Evolutionary conservation across 2,888 invertebrate species (phyloP), one percentile per base, ranked within the genome.

Genomic region (Maniola hyperantus): DNA sequence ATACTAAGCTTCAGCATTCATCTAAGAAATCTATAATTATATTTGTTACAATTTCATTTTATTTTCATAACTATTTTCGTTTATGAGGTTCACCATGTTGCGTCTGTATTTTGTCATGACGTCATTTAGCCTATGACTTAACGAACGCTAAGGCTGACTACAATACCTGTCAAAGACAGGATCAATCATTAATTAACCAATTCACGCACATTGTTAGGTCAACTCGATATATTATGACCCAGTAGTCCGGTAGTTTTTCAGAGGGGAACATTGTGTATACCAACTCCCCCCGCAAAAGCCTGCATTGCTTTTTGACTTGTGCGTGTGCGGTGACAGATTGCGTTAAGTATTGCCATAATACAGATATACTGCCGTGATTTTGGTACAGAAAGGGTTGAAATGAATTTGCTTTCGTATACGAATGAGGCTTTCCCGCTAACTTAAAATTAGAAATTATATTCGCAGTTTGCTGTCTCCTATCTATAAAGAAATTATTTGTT

Each of bases 321-420:
- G 63, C 63, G 44, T 63, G 54, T 46, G 44, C 55, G 44, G 63
- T 63, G 63, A 63, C 63, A 54, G 63, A 63, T 63, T 63, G 46
- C 46, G 55, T 55, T 36, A 55, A 63, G 42, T 34, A 34, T 63
- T 55, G 54, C 55, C 34, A 46, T 63, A 46, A 63, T 46, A 18
- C 44, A 20, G 63, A 54, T 46, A 63, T 55, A 55, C 55, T 55
- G 46, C 62, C n/a, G n/a, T 8, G 26, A 50, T 13, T 61, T 18
- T 18, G 60, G 2, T 51, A 46, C 39, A 39, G 61, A 51, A 53
- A 11, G 62, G 62, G 51, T 53, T 62, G 62, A 62, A 53, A 53
- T 53, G 39, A 42, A 53, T 62, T 53, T 53, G 5, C 15, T 42
- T 18, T 26, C 20, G 36, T 36, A n/a, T 51, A 33, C 13, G 26